Evolutionary conservation across 2,888 invertebrate species (phyloP).

Genomic region (Machimus rusticus): DNA sequence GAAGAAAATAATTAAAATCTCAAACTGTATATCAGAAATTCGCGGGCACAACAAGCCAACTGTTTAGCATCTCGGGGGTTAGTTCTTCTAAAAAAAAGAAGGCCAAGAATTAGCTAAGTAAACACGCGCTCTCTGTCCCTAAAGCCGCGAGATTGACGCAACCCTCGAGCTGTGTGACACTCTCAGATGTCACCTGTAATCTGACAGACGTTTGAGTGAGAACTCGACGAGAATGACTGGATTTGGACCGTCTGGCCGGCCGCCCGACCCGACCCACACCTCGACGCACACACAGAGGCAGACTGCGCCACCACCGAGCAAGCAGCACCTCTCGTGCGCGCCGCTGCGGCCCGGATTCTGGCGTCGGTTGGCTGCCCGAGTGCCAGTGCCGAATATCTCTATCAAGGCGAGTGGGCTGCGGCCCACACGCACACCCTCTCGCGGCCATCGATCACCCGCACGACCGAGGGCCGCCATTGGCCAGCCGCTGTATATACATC

Average conservation of each 20-base stretch:
- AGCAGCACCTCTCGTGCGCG: background rate
- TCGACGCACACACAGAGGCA: background rate
- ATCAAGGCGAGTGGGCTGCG: constrained; percentile 31
- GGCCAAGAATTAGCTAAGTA: background rate
- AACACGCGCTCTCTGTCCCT: constrained; percentile 11
- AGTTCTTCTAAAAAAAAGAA: background rate
- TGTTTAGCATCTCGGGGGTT: background rate
- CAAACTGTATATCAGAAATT: background rate
- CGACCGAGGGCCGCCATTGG: background rate
- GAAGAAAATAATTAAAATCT: background rate
- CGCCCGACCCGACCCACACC: constrained; percentile 14
- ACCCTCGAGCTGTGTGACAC: constrained; percentile 53
- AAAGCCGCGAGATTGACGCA: constrained; percentile 42
- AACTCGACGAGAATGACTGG: constrained; percentile 53
- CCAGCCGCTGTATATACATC: background rate
- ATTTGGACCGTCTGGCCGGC: constrained; percentile 40
- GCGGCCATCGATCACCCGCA: background rate
- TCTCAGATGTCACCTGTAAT: constrained; percentile 63
- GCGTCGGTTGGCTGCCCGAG: constrained; percentile 30
- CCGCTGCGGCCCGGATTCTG: constrained; percentile 22
- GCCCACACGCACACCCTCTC: background rate
- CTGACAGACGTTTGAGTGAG: constrained; percentile 58
- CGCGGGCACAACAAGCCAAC: background rate
- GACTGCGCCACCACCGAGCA: background rate
- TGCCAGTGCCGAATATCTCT: constrained; percentile 41